phyloP scores from a whole-genome alignment of 2,888 invertebrate species.

The Nudaria mundana region DNA sequence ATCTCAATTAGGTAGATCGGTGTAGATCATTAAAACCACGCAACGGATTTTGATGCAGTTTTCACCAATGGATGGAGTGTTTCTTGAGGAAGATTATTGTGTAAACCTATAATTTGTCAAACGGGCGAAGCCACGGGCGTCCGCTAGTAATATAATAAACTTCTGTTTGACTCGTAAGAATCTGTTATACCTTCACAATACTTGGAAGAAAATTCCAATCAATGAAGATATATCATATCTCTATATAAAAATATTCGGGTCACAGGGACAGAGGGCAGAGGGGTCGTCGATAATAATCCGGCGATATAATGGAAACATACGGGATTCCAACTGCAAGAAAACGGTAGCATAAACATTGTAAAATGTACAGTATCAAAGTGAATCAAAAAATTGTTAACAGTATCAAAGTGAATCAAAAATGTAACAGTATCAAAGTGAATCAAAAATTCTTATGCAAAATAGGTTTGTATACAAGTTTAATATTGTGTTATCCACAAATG shows the following conservation, averaged over 20 bases:
- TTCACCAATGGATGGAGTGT: no score
- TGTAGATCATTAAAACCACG: no score
- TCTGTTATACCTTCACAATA: slow-evolving; percentile 8
- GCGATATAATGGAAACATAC: slow-evolving; percentile 24
- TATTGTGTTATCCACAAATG: no score
- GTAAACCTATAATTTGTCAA: no score
- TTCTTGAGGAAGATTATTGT: no score
- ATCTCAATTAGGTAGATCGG: no score
- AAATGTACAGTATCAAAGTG: not conserved
- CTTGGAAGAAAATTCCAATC: slow-evolving; percentile 21
- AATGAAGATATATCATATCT: slow-evolving; percentile 31
- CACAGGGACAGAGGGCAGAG: slow-evolving; percentile 20
- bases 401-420: not conserved
- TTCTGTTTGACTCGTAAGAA: not conserved
- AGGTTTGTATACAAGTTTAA: no score
- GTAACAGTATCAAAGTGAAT: no score
- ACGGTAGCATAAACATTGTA: not conserved
- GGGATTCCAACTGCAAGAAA: not conserved
- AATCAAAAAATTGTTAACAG: not conserved
- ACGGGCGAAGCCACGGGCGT: no score
- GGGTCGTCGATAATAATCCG: slow-evolving; percentile 33
- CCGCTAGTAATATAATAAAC: no score
- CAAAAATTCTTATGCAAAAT: no score
- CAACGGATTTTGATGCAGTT: no score
- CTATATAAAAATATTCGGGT: slow-evolving; percentile 35